These are phyloP conservation scores for Dipus sagitta DNA, from an alignment of 2,797 vertebrate genomes.

Conservation along the genomic window DNA sequence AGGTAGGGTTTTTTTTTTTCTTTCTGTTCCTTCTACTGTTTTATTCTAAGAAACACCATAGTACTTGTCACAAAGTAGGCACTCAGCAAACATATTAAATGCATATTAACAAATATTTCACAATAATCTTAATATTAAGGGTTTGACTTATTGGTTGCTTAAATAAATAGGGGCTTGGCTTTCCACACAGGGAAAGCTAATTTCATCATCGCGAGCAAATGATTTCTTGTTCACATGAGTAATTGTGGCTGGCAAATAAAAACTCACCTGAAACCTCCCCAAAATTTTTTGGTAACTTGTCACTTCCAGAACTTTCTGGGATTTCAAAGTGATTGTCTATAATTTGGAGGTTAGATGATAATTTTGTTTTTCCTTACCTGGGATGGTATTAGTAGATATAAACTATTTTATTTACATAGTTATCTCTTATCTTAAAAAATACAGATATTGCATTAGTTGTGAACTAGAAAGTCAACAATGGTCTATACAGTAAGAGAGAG, in stretches of 20 bases:
- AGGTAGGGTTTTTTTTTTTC: background rate
- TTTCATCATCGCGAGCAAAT: background rate
- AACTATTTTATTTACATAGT: conserved; percentile 3
- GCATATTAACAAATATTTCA: background rate
- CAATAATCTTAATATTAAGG: background rate
- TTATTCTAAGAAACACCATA: background rate
- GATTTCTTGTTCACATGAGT: background rate
- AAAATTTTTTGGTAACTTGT: background rate
- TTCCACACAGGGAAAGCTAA: background rate
- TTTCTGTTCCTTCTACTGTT: background rate
- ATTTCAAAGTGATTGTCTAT: background rate
- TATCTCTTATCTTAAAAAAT: background rate
- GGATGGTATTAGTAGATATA: background rate
- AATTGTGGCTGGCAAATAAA: background rate
- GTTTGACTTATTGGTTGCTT: background rate
- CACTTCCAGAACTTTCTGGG: conserved; percentile 30
- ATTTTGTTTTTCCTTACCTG: background rate
- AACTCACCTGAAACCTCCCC: background rate
- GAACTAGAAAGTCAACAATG: background rate
- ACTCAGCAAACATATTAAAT: background rate
- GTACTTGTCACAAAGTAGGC: background rate
- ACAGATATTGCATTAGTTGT: background rate
- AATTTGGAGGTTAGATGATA: background rate
- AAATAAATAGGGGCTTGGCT: background rate
- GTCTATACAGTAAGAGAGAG: background rate